These are phyloP conservation scores for Dasyurus viverrinus DNA, from an alignment of 2,113 vertebrate species.

Conservation along the genomic window DNA sequence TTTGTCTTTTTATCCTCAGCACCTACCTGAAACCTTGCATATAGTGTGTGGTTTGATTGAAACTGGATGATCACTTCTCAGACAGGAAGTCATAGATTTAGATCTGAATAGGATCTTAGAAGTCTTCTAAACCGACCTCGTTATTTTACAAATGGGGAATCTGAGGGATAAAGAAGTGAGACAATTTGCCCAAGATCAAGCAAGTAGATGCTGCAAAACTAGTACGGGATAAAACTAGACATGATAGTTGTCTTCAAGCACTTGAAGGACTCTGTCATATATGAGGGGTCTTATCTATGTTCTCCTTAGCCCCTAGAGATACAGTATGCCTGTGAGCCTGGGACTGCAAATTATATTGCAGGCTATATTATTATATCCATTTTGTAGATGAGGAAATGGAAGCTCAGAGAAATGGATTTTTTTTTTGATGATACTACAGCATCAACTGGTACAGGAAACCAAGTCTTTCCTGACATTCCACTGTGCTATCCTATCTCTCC, in stretches of 20 bases:
- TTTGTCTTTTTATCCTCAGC: background rate
- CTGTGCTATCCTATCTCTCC: background rate
- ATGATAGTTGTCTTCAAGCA: background rate
- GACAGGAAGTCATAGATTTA: background rate
- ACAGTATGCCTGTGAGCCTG: background rate
- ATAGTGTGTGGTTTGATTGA: background rate
- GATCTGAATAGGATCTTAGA: background rate
- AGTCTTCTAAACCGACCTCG: background rate
- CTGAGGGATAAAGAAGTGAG: background rate
- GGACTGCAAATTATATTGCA: background rate
- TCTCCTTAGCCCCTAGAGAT: background rate
- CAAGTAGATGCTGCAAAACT: background rate
- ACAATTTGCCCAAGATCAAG: background rate
- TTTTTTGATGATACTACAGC: background rate
- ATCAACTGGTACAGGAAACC: background rate
- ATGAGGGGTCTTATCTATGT: background rate
- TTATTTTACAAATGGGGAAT: background rate
- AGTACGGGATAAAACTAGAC: too few relatives aligned
- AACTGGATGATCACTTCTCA: background rate
- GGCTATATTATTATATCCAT: background rate
- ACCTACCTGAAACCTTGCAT: background rate
- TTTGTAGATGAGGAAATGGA: background rate
- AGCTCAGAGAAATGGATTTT: background rate
- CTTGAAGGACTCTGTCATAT: background rate
- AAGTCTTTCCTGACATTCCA: background rate